Base-by-base conservation (phyloP, 2,113 vertebrate genomes). In the Mustela nigripes region DNA sequence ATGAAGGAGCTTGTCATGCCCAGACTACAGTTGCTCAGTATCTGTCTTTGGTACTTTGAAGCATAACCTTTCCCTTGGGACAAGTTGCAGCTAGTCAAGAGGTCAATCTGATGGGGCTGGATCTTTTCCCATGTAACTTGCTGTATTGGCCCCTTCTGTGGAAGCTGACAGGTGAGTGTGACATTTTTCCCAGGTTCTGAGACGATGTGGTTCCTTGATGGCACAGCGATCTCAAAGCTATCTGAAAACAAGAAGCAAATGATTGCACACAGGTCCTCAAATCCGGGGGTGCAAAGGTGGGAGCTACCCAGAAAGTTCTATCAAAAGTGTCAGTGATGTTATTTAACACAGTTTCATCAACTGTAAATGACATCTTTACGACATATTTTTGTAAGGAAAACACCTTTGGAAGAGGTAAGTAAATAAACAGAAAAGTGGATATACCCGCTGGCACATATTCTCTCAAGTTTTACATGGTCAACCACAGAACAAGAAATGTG, bases 71-170 rank as follows among this genome's bases (percentile, higher is more conserved):
- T 97, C 0, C 95, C 96, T 14, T 98, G 96, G 73, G 96, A 97
- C 2, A 42, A 89, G 80, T 93, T 97, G 63, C 99, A 99, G 26
- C 81, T 96, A 1, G 97, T 98, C 24, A 99, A 53, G 5, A 97
- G 97, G 86, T 98, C 98, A 6, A 95, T 97, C 79, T 63, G 71
- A 42, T 97, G 97, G 36, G 31, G 67, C 98, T 98, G 97, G 95
- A 99, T 97, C 97, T 94, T 99, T 97, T 99, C 98, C 98, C 99
- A 96, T 0, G 84, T 98, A 5, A 98, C 98, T 79, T 89, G n/a
- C 60, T 98, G 96, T 16, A 98, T 74, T 0, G 96, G 95, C 9
- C 85, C 63, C 2, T 98, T 97, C 69, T 15, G 96, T 26, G 85
- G 80, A 60, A 97, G 97, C 86, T 94, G 93, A 24, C 98, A 99